These are phyloP conservation scores for Ginglymostoma cirratum DNA, from an alignment of 2,113 vertebrate species.

Conservation along the genomic window DNA sequence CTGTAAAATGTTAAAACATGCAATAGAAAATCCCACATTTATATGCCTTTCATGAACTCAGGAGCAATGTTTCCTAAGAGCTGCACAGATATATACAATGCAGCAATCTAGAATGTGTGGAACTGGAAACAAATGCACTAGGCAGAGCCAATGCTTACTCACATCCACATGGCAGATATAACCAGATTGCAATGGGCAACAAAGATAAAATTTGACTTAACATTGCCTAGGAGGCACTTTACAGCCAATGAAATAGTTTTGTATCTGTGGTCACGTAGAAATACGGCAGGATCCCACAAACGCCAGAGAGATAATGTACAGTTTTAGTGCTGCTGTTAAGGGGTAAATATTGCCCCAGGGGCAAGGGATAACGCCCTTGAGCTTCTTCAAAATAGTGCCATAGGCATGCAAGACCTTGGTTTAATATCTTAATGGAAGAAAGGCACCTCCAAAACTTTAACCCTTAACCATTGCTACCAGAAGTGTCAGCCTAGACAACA, in stretches of 20 bases:
- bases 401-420: no score
- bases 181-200: not conserved
- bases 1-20: not conserved
- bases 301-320: not conserved
- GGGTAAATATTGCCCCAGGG: not conserved
- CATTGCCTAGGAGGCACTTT: not conserved
- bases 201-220: not conserved
- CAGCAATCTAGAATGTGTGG: not conserved
- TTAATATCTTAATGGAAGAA: not conserved
- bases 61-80: not conserved
- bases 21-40: not conserved
- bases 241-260: not conserved
- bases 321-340: not conserved
- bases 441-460: not conserved
- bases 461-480: not conserved
- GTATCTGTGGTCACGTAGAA: not conserved
- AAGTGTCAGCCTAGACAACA: not conserved
- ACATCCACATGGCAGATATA: not conserved
- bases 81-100: not conserved
- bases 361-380: no score
- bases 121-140: not conserved
- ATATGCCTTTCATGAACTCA: not conserved
- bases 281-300: not conserved
- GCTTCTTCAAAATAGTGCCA: not conserved
- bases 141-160: not conserved